These are phyloP conservation scores for Microhierax caerulescens DNA, from an alignment of 2,797 vertebrate species.

Conservation along the genomic window DNA sequence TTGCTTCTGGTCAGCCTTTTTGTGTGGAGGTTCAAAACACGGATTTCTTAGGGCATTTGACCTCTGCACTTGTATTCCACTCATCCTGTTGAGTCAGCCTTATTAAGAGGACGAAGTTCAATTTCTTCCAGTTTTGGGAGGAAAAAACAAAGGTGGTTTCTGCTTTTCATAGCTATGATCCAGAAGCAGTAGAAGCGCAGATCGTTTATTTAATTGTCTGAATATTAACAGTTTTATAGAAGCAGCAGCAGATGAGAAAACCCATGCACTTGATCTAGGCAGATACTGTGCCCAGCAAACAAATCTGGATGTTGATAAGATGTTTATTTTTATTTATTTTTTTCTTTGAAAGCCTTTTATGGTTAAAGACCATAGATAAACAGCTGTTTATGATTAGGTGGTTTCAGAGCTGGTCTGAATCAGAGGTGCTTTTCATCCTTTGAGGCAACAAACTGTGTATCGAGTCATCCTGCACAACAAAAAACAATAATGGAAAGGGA, in stretches of 20 bases:
- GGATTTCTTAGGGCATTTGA: neutral
- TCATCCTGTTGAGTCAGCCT: constrained; percentile 20
- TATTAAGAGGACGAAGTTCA: neutral
- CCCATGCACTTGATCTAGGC: neutral
- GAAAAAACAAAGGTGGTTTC: neutral
- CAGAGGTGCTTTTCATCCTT: neutral
- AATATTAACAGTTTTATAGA: neutral
- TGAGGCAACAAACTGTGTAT: neutral
- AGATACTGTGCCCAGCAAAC: neutral
- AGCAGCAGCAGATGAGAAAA: neutral
- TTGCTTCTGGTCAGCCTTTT: neutral
- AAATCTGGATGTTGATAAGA: neutral
- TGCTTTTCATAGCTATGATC: neutral
- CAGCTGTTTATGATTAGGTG: neutral
- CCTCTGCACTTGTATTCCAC: neutral
- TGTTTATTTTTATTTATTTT: neutral
- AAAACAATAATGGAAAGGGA: neutral
- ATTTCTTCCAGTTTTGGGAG: neutral
- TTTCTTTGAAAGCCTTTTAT: neutral
- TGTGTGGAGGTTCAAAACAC: neutral
- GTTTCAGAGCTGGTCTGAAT: neutral
- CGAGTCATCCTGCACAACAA: neutral
- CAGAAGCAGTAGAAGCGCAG: neutral
- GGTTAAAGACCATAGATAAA: neutral
- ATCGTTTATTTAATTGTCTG: neutral